Base-by-base conservation (phyloP, 2,888 invertebrate species). In the Neoascia interrupta region DNA sequence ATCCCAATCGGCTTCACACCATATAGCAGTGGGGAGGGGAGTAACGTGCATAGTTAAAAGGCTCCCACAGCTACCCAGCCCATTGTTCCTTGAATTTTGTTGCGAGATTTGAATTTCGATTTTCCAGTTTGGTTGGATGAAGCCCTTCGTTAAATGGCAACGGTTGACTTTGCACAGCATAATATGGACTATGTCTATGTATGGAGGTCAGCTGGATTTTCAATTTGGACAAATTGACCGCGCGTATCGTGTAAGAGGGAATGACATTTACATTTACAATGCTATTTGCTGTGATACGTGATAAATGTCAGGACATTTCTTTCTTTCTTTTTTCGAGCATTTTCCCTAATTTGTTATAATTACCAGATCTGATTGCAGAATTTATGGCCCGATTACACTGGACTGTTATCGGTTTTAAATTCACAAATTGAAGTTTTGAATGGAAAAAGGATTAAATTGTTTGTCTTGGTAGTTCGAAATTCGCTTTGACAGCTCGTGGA, bases 61-160 rank as follows among this genome's bases (percentile, higher is more conserved):
- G 23, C 54, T n/a, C 45, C 10, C 26, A 8, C 26, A n/a, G n/a
- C n/a, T n/a, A n/a, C 10, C 26, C 10, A 5, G 5, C 5, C 5
- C 36, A 56, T 56, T 45, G 28, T 56, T 31, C 54, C 16, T 45
- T 56, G 54, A 66, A 56, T 47, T 56, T 64, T 64, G 64, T 64
- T 43, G 34, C 23, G 53, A 43, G 53, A 36, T 53, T 54, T 45
- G 54, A 54, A 47, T 54, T 66, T 31, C 39, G 49, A 43, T 28
- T 39, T n/a, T n/a, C 16, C 63, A 18, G 36, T 10, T 18, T 16
- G 6, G 13, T 4, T 1, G 5, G 15, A 15, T 8, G 16, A 1
- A 13, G 1, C 1, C n/a, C 3, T 28, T 10, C 4, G 34, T 1
- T 19, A 18, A 3, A 19, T 43, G 34, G 23, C 28, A 36, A 34